Percentiles rank a stretch among this genome's conserved stretches.
These are phyloP conservation scores for Rhodophaea formosa DNA, from an alignment of 2,888 invertebrate genomes.

Conservation along the genomic window DNA sequence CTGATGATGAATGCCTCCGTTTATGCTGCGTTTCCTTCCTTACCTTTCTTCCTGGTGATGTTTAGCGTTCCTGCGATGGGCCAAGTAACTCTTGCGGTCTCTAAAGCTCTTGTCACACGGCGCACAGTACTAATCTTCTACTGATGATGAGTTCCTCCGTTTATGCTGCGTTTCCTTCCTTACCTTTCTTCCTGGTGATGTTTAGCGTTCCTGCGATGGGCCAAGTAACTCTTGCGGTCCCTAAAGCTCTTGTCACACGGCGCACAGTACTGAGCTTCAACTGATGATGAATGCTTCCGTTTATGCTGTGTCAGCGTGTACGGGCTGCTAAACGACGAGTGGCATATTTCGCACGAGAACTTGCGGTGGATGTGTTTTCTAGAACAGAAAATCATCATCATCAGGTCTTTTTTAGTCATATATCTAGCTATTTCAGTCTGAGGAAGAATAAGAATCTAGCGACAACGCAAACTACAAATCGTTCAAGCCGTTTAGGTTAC, in stretches of 20 bases:
- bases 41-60: constrained; percentile 54
- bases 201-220: constrained; percentile 47
- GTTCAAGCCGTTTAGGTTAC: too few relatives aligned
- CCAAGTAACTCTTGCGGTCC: constrained; percentile 47
- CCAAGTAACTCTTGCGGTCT: constrained; percentile 47
- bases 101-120: too few relatives aligned
- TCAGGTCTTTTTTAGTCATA: too few relatives aligned
- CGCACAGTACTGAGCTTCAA: constrained; percentile 32
- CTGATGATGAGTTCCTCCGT: constrained; percentile 35
- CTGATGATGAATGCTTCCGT: constrained; percentile 36
- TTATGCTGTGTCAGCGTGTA: constrained; percentile 56
- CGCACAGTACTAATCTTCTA: neutral
- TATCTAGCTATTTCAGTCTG: too few relatives aligned
- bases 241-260: constrained; percentile 42
- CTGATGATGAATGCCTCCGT: too few relatives aligned
- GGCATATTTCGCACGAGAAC: constrained; percentile 54
- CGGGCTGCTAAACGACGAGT: constrained; percentile 52
- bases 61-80: constrained; percentile 46
- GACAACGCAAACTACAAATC: too few relatives aligned
- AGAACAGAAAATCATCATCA: too few relatives aligned
- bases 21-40: too few relatives aligned
- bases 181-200: constrained; percentile 54
- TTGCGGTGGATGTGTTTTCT: constrained; percentile 63
- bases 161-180: constrained; percentile 56
- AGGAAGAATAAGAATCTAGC: too few relatives aligned